Conservation (phyloP, 2,113 vertebrate species). For the Fregata magnificens region DNA sequence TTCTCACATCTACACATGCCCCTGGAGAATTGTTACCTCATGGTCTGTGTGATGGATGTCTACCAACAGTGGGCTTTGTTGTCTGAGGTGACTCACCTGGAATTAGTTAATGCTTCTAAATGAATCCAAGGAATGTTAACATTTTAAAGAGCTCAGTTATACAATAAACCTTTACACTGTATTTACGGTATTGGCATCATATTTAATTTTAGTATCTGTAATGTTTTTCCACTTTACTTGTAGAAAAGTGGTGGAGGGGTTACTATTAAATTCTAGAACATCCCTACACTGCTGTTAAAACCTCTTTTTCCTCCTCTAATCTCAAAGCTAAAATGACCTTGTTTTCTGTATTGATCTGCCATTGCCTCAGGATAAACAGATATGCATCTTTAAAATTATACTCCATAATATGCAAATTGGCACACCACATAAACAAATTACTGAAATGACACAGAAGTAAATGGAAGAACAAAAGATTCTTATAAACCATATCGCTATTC, state of each 20-base stretch:
- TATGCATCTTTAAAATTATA: not conserved
- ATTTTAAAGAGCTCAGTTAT: not conserved
- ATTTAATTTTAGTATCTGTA: not conserved
- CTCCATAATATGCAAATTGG: not conserved
- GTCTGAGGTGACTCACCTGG: constrained; percentile 24
- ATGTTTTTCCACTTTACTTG: not conserved
- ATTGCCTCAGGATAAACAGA: not conserved
- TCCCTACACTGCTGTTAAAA: not conserved
- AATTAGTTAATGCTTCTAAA: not conserved
- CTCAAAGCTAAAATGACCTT: not conserved
- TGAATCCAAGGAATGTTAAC: not conserved
- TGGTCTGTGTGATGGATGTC: not conserved
- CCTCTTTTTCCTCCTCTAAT: not conserved
- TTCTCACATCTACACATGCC: not conserved
- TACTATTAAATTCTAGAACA: not conserved
- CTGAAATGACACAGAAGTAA: not conserved
- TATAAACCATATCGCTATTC: not conserved
- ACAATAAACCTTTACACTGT: not conserved
- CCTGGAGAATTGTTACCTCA: not conserved
- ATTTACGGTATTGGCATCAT: not conserved
- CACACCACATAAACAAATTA: not conserved
- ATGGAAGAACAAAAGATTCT: not conserved
- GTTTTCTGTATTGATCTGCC: not conserved
- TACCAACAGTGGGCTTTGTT: not conserved
- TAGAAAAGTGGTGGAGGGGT: not conserved